Base-by-base conservation (phyloP, 2,113 vertebrate genomes). In the Helogale parvula region DNA sequence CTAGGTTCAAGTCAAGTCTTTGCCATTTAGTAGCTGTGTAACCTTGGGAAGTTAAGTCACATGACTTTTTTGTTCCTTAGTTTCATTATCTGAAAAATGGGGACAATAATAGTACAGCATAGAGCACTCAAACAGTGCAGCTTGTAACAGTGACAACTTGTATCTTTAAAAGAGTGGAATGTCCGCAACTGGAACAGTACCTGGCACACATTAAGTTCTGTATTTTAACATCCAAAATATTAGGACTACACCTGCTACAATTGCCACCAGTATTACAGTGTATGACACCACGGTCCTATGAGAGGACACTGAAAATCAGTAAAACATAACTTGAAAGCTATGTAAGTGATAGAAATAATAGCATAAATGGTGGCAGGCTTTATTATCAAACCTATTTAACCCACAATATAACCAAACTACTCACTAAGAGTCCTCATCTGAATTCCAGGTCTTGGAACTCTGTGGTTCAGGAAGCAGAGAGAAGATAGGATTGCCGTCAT, bases 161-260 rank as follows among this genome's bases (percentile, higher is more conserved):
- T 81, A 77, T 35, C 80, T n/a, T 71, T 96, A 88, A 82, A 79
- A 52, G 7, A 93, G 77, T 71, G 38, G 38, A 83, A 19, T 86
- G 80, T 66, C 41, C 29, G 13, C 66, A 86, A 93, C 60, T 85
- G 69, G 66, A 92, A 71, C 0, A 52, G 14, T 23, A 85, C 25
- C 38, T 31, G 15, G 50, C 7, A 97, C 5, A 38, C 29, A 68
- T 35, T 63, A 69, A 80, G 31, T 45, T 93, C 68, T 84, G 7
- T 23, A 52, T 91, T 83, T 92, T 95, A 41, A 47, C 86, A 96
- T 10, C 33, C 85, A 66, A 96, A 95, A 74, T 60, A 68, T 23
- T 84, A 27, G 45, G 25, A 19, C 83, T 60, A 77, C 17, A 68
- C 11, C 21, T 31, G 60, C 47, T 57, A 83, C 2, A 83, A 54